Conservation (phyloP, 2,113 vertebrate species). For the Lates calcarifer region DNA sequence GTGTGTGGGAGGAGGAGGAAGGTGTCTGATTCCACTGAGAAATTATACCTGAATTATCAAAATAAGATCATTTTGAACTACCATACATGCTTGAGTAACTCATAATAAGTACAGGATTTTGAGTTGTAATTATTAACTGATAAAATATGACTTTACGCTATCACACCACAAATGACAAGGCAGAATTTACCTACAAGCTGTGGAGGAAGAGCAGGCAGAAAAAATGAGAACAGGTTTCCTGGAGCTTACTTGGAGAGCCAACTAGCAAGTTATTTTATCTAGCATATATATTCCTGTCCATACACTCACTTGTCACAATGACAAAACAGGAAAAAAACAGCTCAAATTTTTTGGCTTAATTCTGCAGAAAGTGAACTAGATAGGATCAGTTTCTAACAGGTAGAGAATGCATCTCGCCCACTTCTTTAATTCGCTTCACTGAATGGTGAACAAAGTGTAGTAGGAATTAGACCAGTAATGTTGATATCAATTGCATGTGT, state of each 20-base stretch:
- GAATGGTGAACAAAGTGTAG: neutral
- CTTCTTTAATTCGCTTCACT: neutral
- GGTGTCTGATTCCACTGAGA: slow-evolving; percentile 26
- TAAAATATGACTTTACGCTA: neutral
- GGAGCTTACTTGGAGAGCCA: too few species aligned
- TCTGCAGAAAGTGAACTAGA: too few species aligned
- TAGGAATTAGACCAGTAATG: neutral
- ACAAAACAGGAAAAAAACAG: too few species aligned
- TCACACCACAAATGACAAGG: too few species aligned
- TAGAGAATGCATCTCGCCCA: neutral
- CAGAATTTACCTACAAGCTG: too few species aligned
- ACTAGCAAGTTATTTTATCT: too few species aligned
- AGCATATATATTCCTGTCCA: too few species aligned
- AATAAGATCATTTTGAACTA: neutral
- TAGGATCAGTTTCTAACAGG: neutral
- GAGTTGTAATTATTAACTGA: slow-evolving; percentile 5
- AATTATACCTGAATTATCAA: slow-evolving; percentile 10
- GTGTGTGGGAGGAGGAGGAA: neutral
- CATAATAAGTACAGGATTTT: neutral
- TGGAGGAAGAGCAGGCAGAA: neutral
- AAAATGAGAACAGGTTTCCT: too few species aligned
- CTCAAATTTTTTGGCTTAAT: too few species aligned
- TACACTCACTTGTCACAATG: too few species aligned
- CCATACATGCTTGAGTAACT: neutral
- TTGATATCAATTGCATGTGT: neutral